Conservation (phyloP, 1,140 invertebrate species). For the Diprion similis region DNA sequence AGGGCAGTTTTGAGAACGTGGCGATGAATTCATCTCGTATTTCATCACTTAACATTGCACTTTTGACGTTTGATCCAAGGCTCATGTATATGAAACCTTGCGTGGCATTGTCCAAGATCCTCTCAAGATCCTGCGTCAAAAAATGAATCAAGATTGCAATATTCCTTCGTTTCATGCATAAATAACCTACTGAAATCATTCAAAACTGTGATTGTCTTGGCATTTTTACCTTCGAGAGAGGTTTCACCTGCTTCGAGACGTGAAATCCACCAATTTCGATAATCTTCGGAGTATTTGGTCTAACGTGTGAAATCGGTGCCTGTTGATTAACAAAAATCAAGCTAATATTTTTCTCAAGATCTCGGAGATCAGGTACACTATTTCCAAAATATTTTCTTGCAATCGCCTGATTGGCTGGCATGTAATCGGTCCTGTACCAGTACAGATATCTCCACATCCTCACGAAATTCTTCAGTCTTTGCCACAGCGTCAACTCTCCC, state of each 20-base stretch:
- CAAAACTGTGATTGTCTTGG: too few relatives aligned
- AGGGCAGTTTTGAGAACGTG: slow-evolving; percentile 55
- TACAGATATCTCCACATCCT: slow-evolving; percentile 17
- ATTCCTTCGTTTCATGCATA: not conserved
- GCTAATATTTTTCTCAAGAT: slow-evolving; percentile 50
- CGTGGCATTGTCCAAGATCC: slow-evolving; percentile 53
- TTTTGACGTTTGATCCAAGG: slow-evolving; percentile 59
- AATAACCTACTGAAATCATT: not conserved
- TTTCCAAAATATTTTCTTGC: slow-evolving; percentile 49
- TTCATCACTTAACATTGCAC: slow-evolving; percentile 37
- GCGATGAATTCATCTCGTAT: slow-evolving; percentile 50
- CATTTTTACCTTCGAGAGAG: slow-evolving; percentile 40
- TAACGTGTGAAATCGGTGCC: slow-evolving; percentile 59
- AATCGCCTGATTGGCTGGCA: slow-evolving; percentile 48
- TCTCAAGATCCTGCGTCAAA: slow-evolving; percentile 51
- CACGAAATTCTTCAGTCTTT: slow-evolving; percentile 30
- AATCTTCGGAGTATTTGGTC: slow-evolving; percentile 63
- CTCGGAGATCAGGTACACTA: slow-evolving; percentile 33
- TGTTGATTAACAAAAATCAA: slow-evolving; percentile 66
- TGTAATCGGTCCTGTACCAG: not conserved
- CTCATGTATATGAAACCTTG: slow-evolving; percentile 68
- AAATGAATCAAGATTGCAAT: slow-evolving; percentile 5
- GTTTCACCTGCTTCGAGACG: slow-evolving; percentile 35
- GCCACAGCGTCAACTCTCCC: slow-evolving; percentile 25
- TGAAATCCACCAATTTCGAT: slow-evolving; percentile 63